Evolutionary conservation across 2,888 invertebrate genomes (phyloP).

Genomic region (Lepidocyrtoides sp.): DNA sequence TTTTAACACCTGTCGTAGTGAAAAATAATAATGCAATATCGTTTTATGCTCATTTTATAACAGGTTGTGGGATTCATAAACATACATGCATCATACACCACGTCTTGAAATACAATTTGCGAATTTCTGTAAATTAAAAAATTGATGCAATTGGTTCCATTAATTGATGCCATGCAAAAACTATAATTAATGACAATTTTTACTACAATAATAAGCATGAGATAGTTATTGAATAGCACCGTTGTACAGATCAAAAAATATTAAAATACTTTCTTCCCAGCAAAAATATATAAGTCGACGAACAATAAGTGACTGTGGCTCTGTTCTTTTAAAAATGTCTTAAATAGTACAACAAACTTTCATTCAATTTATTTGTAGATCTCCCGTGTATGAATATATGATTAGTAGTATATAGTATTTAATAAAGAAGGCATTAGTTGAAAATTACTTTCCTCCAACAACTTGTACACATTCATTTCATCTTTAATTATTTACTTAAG

Average conservation of each 20-base stretch:
- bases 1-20: too few species aligned
- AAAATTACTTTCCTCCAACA: conserved; percentile 39
- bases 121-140: too few species aligned
- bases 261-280: conserved; percentile 48
- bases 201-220: background rate
- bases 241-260: conserved; percentile 40
- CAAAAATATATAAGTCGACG: conserved; percentile 48
- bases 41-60: too few species aligned
- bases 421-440: conserved; percentile 71
- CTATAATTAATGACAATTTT: background rate
- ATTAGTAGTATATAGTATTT: too few species aligned
- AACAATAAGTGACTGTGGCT: conserved; percentile 15
- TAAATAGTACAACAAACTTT: conserved; percentile 7
- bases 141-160: background rate
- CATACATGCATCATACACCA: too few species aligned
- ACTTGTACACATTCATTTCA: conserved; percentile 17
- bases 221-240: conserved; percentile 52
- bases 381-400: background rate
- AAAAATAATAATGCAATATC: too few species aligned
- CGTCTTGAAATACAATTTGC: background rate
- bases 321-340: conserved; percentile 25
- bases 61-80: too few species aligned
- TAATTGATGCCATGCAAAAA: background rate
- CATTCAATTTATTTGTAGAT: background rate
- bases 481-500: background rate